A percentile compares a stretch with the other conserved stretches of the same genome.
Evolutionary conservation across 2,888 invertebrate genomes (phyloP).

Genomic region (Muschampia plurimacula): DNA sequence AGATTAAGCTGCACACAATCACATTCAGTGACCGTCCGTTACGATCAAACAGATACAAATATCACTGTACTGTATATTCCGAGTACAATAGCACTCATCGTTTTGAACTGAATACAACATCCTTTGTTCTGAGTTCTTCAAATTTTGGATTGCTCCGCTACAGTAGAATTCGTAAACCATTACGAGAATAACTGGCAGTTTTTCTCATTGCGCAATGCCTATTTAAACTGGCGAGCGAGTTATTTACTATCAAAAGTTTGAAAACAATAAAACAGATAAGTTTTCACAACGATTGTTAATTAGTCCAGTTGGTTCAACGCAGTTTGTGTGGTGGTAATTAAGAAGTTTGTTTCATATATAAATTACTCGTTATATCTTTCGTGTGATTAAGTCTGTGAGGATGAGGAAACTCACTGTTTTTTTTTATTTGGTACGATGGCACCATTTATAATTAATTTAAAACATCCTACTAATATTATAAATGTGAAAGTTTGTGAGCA

Average conservation of each 20-base stretch:
- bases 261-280: neutral
- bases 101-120: neutral
- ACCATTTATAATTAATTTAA: too few species aligned
- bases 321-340: neutral
- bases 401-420: too few species aligned
- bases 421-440: too few species aligned
- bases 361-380: too few species aligned
- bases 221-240: neutral
- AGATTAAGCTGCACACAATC: too few species aligned
- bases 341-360: constrained; percentile 10
- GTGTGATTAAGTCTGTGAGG: too few species aligned
- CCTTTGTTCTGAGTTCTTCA: neutral
- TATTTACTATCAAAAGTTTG: neutral
- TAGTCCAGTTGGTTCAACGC: constrained; percentile 12
- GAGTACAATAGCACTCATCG: neutral
- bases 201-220: neutral
- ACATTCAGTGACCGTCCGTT: too few species aligned
- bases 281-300: constrained; percentile 15
- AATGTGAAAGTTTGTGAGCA: too few species aligned
- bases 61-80: too few species aligned
- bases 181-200: neutral
- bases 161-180: neutral
- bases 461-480: too few species aligned
- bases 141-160: neutral
- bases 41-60: too few species aligned